Base-by-base conservation (phyloP, 2,888 invertebrate species). In the Tuberolachnus salignus region DNA sequence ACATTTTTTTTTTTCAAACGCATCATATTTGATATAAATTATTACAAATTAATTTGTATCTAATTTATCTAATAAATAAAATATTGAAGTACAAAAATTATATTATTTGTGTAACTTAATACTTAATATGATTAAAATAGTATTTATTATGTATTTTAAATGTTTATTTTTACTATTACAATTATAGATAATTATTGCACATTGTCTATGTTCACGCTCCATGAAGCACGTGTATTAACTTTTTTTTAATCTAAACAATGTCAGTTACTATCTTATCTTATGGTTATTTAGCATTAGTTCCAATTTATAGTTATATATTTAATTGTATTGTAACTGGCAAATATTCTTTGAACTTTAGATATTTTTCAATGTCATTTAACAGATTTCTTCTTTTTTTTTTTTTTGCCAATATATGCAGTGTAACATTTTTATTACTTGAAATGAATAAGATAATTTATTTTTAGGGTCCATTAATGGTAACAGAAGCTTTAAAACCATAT, bases 381-480 rank as follows among this genome's bases (percentile, higher is more conserved):
- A 26, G 34, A 49, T 49, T 13, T 11, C 49, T 1, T n/a, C 16
- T 51, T n/a, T 11, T 57, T 49, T 16, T 44, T 49, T 34, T 71
- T 26, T 16, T 57, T 10, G 2, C 1, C 10, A 10, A 11, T 49
- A 49, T 49, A 14, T 49, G 23, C 26, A 3, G 0, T 21, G 16
- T 70, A 55, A 67, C 49, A 69, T 69, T 53, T 53, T 2, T 49
- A 69, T 42, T 0, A 42, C 53, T 14, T 19, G 34, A 34, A 51
- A 51, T 51, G 1, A 8, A 53, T 19, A 19, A 6, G n/a, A 53
- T 44, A 21, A 10, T 44, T 63, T 74, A 19, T 34, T 83, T 84
- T 67, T 80, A 91, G 91, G 99, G 99, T 2, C 99, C 99, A 0
- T 88, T 97, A 66, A 99, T 99, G 99, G 99, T 98, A 61, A 98